Base-by-base conservation (phyloP, 2,888 invertebrate genomes). In the Digitonthophagus gazella region DNA sequence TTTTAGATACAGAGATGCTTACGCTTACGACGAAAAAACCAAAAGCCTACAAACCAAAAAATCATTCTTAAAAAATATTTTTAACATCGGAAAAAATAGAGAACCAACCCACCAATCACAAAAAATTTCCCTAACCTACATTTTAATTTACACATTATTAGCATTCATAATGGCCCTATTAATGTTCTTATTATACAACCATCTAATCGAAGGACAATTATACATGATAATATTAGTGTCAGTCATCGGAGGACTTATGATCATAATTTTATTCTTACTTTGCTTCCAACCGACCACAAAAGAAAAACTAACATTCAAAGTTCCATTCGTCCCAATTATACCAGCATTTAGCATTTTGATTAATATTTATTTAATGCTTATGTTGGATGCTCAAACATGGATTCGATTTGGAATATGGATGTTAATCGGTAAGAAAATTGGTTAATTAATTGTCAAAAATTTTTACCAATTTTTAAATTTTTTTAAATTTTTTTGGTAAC, bases 311-410 rank as follows among this genome's bases (percentile, higher is more conserved):
- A 86, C 88, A 0, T 91, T 91, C 78, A 88, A 88, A 70, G 93
- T 95, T 3, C 96, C 96, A 0, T 82, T 91, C 14, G 92, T 96
- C 0, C 96, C 96, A 1, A 83, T 93, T 69, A 80, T 96, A 66
- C 96, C 96, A 0, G 90, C 90, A 54, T 76, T 93, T 58, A 95
- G 95, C 78, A 91, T 95, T 72, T 86, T 94, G 74, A 86, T 92
- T 58, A 96, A 96, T 79, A 86, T 95, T 67, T 93, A 95, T 79
- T 84, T 96, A 16, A 95, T 96, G 94, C 83, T 93, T 68, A 89
- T 93, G 81, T 84, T 96, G 74, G 91, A 92, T 73, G 75, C 81
- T 0, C 85, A 87, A 72, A 96, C 96, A 0, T 96, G 96, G 96
- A 84, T 94, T n/a, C 83, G 94, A 73, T 93, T 95, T 78, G 84